Conservation (phyloP, 2,113 vertebrate species). For the Triplophysa dalaica region DNA sequence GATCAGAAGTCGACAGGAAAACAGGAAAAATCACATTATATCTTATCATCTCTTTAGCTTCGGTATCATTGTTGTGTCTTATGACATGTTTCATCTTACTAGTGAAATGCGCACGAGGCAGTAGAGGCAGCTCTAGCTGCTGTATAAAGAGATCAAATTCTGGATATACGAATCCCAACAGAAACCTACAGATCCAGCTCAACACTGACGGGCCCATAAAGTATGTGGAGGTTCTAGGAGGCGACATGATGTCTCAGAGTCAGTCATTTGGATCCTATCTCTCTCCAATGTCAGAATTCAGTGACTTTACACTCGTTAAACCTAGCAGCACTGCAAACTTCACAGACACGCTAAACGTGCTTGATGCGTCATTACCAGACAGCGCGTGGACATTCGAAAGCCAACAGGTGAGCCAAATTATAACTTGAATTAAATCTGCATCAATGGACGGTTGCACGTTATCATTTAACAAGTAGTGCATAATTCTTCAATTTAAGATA, state of each 20-base stretch:
- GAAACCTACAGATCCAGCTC: slow-evolving; percentile 77
- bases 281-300: slow-evolving; percentile 75
- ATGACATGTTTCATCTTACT: slow-evolving; percentile 51
- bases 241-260: slow-evolving; percentile 75
- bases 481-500: too few relatives aligned
- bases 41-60: slow-evolving; percentile 76
- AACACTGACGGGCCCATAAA: slow-evolving; percentile 82
- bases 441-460: neutral
- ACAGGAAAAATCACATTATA: slow-evolving; percentile 75
- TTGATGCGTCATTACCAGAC: slow-evolving; percentile 59
- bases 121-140: slow-evolving; percentile 64
- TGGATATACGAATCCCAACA: slow-evolving; percentile 75
- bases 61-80: slow-evolving; percentile 52
- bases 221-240: slow-evolving; percentile 82
- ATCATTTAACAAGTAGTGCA: neutral
- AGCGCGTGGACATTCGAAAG: slow-evolving; percentile 60
- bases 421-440: neutral
- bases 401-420: slow-evolving; percentile 56
- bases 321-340: slow-evolving; percentile 61
- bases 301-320: slow-evolving; percentile 81
- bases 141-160: slow-evolving; percentile 53
- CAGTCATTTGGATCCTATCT: slow-evolving; percentile 79
- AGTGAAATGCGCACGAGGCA: slow-evolving; percentile 52
- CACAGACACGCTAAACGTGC: slow-evolving; percentile 55
- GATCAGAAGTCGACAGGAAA: slow-evolving; percentile 36